A percentile compares a stretch with the other conserved stretches of the same genome.
Evolutionary conservation across 2,888 invertebrate species (phyloP).

Genomic region (Coremacera marginata): DNA sequence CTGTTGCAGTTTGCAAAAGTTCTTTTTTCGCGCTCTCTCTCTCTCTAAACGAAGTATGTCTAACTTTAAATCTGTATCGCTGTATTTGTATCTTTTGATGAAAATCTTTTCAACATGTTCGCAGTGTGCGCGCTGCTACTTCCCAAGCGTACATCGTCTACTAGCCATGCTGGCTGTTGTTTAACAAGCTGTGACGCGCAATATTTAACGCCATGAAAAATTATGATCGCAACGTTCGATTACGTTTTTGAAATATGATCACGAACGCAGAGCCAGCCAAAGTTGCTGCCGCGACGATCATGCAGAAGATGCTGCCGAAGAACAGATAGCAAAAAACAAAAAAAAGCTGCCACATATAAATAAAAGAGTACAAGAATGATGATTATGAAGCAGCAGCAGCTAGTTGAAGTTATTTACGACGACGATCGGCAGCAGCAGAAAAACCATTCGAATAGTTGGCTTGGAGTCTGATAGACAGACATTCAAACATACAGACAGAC

Average conservation of each 20-base stretch:
- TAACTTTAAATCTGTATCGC: neutral
- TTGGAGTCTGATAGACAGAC: neutral
- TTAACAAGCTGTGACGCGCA: conserved; percentile 61
- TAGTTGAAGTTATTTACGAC: neutral
- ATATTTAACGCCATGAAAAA: conserved; percentile 66
- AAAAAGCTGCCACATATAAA: neutral
- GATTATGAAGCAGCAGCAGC: conserved; percentile 2
- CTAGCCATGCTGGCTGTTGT: conserved; percentile 30
- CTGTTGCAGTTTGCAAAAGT: conserved; percentile 2
- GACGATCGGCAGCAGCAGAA: neutral
- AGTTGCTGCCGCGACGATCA: neutral
- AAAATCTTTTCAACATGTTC: conserved; percentile 23
- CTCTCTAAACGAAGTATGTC: neutral
- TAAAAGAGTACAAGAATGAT: neutral
- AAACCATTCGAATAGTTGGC: neutral
- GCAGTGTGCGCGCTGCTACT: neutral
- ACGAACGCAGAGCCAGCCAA: conserved; percentile 50
- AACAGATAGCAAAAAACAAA: neutral
- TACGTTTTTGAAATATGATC: conserved; percentile 55
- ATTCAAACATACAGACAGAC: neutral
- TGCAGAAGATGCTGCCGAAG: neutral
- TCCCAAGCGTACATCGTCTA: neutral
- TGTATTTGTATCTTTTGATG: conserved; percentile 20
- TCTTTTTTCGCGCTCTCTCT: neutral
- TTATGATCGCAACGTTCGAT: conserved; percentile 63